Conservation (phyloP, 2,797 vertebrate species). For the Pseudochirops corinnae region DNA sequence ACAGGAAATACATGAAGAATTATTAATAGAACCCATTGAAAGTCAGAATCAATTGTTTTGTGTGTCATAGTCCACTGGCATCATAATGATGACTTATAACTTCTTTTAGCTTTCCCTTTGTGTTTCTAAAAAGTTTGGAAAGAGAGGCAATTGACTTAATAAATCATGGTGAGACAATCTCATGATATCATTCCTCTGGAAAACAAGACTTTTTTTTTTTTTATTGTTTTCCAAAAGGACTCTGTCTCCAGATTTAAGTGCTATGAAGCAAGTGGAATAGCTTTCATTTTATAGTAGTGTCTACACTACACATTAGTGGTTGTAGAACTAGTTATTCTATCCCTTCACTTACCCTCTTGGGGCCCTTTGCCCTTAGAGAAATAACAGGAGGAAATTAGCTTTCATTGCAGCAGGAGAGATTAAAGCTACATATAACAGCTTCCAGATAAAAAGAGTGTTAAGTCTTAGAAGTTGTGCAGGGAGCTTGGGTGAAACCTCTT, state of each 20-base stretch:
- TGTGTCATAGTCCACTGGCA: constrained; percentile 63
- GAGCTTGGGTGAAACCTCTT: neutral
- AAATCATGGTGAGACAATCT: constrained; percentile 49
- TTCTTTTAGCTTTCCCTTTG: constrained; percentile 59
- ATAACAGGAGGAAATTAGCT: constrained; percentile 65
- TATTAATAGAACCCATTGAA: constrained; percentile 73
- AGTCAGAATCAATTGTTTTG: constrained; percentile 64
- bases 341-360: constrained; percentile 39
- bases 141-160: constrained; percentile 58
- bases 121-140: constrained; percentile 62
- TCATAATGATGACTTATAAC: constrained; percentile 61
- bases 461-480: constrained; percentile 32
- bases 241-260: constrained; percentile 55
- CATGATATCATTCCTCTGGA: constrained; percentile 42
- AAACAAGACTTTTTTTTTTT: constrained; percentile 40
- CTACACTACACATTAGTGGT: neutral
- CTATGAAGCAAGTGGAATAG: constrained; percentile 31
- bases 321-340: constrained; percentile 25
- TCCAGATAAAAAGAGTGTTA: constrained; percentile 55
- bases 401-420: constrained; percentile 46
- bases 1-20: constrained; percentile 68
- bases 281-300: constrained; percentile 59
- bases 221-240: constrained; percentile 44
- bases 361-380: constrained; percentile 31
- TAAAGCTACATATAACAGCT: constrained; percentile 66